phyloP scores from a whole-genome alignment of 2,888 invertebrate species.

The Ecdyonurus torrentis region DNA sequence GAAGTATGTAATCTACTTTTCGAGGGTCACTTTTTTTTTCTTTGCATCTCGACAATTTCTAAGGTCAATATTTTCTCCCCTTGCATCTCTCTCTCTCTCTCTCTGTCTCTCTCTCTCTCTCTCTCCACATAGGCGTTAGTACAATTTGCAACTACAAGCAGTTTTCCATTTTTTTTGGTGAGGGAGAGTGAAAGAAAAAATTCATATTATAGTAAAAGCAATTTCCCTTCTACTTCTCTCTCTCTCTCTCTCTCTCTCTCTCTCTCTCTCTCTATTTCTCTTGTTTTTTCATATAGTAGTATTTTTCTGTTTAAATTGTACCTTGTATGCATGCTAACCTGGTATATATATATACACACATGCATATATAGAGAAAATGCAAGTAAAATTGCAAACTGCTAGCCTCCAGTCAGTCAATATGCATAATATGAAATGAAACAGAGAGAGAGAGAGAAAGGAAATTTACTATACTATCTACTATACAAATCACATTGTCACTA shows the following conservation, averaged over 20 bases:
- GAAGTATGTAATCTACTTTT: neutral
- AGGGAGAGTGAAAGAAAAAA: no score
- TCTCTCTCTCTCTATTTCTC: slow-evolving; percentile 11
- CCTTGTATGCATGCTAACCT: no score
- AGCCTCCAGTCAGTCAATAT: no score
- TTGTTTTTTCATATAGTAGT: no score
- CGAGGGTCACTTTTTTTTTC: slow-evolving; percentile 1
- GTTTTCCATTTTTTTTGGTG: neutral
- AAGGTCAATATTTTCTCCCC: slow-evolving; percentile 9
- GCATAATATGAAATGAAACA: no score
- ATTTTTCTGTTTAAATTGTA: no score
- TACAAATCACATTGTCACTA: no score
- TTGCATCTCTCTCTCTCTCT: slow-evolving; percentile 8
- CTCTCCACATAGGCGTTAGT: neutral
- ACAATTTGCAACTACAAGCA: neutral
- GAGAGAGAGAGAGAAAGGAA: no score
- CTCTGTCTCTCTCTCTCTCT: slow-evolving; percentile 13
- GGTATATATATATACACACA: no score
- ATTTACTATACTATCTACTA: no score
- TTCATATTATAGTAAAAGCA: neutral
- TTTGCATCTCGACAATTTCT: slow-evolving; percentile 13
- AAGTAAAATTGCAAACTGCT: no score
- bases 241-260: slow-evolving; percentile 12
- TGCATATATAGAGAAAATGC: no score
- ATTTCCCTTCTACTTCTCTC: slow-evolving; percentile 8